Evolutionary conservation across 2,797 vertebrate species (phyloP).

Genomic region (Agapornis canus): DNA sequence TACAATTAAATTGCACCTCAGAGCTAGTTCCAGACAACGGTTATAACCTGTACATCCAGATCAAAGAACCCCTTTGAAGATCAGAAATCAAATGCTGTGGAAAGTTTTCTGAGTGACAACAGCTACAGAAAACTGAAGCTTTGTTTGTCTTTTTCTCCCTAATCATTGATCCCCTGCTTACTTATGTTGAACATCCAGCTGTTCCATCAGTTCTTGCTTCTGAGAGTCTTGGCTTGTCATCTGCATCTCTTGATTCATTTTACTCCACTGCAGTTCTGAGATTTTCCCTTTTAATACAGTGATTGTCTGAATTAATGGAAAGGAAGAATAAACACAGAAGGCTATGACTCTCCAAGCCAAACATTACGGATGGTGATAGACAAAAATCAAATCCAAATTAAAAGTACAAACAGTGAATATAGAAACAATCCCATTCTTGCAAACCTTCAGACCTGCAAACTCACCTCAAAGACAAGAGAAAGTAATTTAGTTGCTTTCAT

Average conservation of each 20-base stretch:
- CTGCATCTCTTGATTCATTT: constrained; percentile 81
- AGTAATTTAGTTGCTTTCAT: neutral
- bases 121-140: constrained; percentile 21
- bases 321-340: neutral
- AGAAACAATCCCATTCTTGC: neutral
- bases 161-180: constrained; percentile 65
- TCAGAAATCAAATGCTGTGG: constrained; percentile 13
- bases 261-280: constrained; percentile 77
- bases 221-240: constrained; percentile 74
- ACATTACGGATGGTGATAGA: neutral
- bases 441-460: neutral
- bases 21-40: neutral
- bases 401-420: neutral
- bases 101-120: constrained; percentile 32
- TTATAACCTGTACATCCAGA: constrained; percentile 40
- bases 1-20: constrained; percentile 39
- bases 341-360: neutral
- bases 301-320: constrained; percentile 70
- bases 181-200: constrained; percentile 86
- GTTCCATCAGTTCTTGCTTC: constrained; percentile 82
- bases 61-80: constrained; percentile 65
- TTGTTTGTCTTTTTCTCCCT: constrained; percentile 19
- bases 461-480: neutral
- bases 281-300: constrained; percentile 73
- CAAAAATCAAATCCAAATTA: neutral